Evolutionary conservation across 2,797 vertebrate species (phyloP), one percentile per base, ranked within the genome.

Genomic region (Ctenopoma kingsleyae): DNA sequence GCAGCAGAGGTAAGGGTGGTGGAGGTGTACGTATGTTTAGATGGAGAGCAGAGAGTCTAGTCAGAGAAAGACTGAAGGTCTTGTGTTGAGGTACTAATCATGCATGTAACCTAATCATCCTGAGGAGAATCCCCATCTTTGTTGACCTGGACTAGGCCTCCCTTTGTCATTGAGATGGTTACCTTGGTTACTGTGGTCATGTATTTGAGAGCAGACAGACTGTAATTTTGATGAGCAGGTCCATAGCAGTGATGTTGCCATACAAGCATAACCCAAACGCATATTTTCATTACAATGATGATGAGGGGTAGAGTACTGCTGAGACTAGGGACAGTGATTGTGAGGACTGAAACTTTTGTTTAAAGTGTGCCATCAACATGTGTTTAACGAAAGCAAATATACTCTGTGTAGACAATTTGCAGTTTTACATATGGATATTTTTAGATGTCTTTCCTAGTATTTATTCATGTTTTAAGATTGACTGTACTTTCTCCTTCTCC

Each of bases 71-170:
- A 70, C 55, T 76, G 35, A 68, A 78, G 74, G 78, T 80, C 76
- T 75, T 49, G 66, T 74, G 70, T 83, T 68, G 60, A 67, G 65
- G 30, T 53, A 66, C 71, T 80, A 87, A 88, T 91, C 74, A 90
- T 78, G 85, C 87, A 82, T 86, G 89, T 91, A 92, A 92, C 87
- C 82, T 78, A 85, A 92, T 87, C 87, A 84, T 75, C 79, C 82
- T 27, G 77, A 83, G 86, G 87, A 92, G 87, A 91, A 88, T 86
- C 84, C 82, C 71, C 35, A 67, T 74, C 89, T 89, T 91, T 93
- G 89, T 91, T 82, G 76, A 84, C 67, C 78, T 19, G 74, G 66
- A 53, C 74, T 41, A 60, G 73, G 79, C 78, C 78, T 73, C 63
- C 22, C 64, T 87, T 88, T 91, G 87, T 89, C 85, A 60, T 71